Conservation (phyloP, 2,888 invertebrate genomes). For the Lamellibrachia satsuma region DNA sequence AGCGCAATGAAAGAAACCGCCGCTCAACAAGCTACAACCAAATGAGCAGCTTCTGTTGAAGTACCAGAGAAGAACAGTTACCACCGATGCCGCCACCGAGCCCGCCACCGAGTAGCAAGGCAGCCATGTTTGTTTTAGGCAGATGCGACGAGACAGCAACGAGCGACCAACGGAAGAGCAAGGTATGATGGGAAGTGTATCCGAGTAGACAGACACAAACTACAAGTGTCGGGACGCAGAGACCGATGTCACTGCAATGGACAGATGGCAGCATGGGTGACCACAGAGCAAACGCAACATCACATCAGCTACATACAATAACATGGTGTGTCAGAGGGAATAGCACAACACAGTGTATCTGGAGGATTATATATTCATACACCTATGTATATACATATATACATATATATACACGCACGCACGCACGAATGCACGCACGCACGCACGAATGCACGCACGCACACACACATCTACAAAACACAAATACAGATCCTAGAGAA, state of each 20-base stretch:
- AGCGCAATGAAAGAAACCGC: neutral
- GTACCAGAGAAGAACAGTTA: neutral
- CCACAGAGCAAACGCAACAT: neutral
- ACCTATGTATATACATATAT: neutral
- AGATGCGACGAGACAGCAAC: conserved; percentile 2
- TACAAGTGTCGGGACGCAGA: neutral
- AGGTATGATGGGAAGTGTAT: neutral
- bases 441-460: too few relatives aligned
- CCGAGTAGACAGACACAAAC: neutral
- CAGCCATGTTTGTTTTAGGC: conserved; percentile 14
- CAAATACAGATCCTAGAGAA: too few relatives aligned
- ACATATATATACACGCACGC: too few relatives aligned
- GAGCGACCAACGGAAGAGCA: neutral
- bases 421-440: too few relatives aligned
- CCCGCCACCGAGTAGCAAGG: neutral
- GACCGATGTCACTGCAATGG: neutral
- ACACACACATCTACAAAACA: too few relatives aligned
- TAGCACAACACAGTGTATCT: neutral
- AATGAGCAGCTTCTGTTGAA: neutral
- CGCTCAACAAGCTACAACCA: neutral
- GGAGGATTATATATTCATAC: neutral
- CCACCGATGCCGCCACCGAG: neutral
- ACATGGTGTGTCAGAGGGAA: neutral
- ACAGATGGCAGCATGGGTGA: neutral
- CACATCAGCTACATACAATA: neutral